phyloP scores from a whole-genome alignment of 2,113 vertebrate genomes.

The Toxotes chatareus region DNA sequence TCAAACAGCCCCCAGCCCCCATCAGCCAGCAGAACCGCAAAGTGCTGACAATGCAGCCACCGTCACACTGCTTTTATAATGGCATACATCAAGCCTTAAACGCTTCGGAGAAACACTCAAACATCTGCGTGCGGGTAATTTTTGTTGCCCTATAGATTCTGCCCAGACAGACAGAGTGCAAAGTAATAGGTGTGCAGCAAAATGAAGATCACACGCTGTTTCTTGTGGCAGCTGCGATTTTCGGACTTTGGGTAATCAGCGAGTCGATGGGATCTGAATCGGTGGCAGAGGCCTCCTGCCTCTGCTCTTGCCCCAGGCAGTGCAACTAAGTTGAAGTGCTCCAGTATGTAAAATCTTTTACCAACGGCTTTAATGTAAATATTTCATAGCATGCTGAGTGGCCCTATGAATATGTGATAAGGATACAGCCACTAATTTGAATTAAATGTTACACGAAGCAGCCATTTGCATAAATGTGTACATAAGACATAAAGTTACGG shows the following conservation, averaged over 20 bases:
- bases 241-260: constrained; percentile 39
- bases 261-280: constrained; percentile 46
- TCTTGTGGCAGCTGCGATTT: constrained; percentile 52
- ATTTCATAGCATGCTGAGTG: constrained; percentile 63
- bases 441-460: constrained; percentile 37
- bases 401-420: constrained; percentile 65
- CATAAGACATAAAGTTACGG: constrained; percentile 1
- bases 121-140: constrained; percentile 72
- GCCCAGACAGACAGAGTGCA: constrained; percentile 65
- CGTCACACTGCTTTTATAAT: constrained; percentile 78
- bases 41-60: constrained; percentile 77
- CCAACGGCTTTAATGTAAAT: constrained; percentile 63
- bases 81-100: constrained; percentile 82
- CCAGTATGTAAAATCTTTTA: constrained; percentile 52
- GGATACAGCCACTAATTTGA: constrained; percentile 35
- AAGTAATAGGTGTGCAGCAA: constrained; percentile 67
- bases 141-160: constrained; percentile 77
- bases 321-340: constrained; percentile 67
- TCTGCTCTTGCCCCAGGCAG: constrained; percentile 56
- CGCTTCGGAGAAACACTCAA: constrained; percentile 75
- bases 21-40: constrained; percentile 57
- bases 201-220: constrained; percentile 49
- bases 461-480: constrained; percentile 31
- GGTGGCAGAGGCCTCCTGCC: constrained; percentile 51
- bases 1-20: constrained; percentile 54